Evolutionary conservation across 2,888 invertebrate species (phyloP).

Genomic region (Hydriomena furcata): DNA sequence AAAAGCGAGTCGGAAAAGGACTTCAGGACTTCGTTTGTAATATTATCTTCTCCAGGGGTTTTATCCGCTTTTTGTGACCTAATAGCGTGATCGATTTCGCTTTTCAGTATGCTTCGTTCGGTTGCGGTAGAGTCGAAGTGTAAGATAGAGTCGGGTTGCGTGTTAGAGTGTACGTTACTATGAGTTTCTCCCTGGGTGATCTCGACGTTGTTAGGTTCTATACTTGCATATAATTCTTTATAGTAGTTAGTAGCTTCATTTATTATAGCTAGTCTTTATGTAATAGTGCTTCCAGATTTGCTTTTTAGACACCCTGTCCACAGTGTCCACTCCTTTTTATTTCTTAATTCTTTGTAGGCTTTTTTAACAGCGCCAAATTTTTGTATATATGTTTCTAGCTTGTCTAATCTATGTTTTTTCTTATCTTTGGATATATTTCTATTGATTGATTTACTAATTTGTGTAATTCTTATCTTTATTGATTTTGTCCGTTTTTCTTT

Average conservation of each 20-base stretch:
- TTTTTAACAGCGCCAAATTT: background rate
- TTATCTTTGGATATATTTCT: background rate
- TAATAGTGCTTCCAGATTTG: background rate
- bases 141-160: background rate
- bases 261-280: background rate
- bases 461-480: background rate
- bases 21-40: no score
- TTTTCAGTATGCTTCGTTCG: no score
- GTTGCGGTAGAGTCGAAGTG: no score
- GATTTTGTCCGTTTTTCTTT: no score
- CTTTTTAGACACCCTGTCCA: background rate
- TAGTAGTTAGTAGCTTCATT: background rate
- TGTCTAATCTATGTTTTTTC: no score
- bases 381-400: no score
- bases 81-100: no score
- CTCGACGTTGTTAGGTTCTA: background rate
- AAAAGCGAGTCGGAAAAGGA: no score
- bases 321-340: background rate
- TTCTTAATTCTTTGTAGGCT: background rate
- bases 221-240: background rate
- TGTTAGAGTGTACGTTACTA: background rate
- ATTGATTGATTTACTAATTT: background rate
- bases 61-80: no score
- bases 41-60: no score
- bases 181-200: no score